Conservation (phyloP, 1,140 invertebrate genomes). For the Diplogasteroides magnus region DNA sequence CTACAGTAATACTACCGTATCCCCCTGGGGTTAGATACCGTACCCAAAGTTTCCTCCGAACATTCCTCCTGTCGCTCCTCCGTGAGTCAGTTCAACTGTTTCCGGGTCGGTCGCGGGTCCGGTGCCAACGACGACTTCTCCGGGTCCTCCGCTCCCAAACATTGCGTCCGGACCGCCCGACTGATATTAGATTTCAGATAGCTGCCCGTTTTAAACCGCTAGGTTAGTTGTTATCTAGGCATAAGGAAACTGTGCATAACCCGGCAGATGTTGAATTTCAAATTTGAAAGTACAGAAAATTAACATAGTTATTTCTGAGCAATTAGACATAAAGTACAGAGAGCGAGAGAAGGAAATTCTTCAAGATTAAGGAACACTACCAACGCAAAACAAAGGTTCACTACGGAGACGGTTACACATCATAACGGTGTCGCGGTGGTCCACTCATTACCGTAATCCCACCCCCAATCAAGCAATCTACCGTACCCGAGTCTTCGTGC, state of each 20-base stretch:
- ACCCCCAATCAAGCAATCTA: background rate
- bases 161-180: conserved; percentile 12
- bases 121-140: background rate
- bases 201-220: background rate
- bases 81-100: conserved; percentile 20
- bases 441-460: background rate
- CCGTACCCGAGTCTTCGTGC: background rate
- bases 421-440: background rate
- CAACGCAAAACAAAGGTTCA: background rate
- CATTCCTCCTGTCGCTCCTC: conserved; percentile 8
- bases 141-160: background rate
- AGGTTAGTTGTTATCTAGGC: background rate
- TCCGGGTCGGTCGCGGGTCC: conserved; percentile 15
- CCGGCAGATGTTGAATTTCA: background rate
- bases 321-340: too few species aligned
- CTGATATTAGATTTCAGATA: background rate
- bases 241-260: background rate
- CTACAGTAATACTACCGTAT: too few species aligned
- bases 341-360: too few species aligned
- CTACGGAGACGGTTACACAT: background rate
- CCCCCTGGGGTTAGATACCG: background rate
- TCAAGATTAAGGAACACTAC: too few species aligned
- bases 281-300: too few species aligned
- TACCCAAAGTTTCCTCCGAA: conserved; percentile 30
- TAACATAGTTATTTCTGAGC: too few species aligned